Evolutionary conservation across 1,140 invertebrate species (phyloP), one percentile per base, ranked within the genome.

Genomic region (Drosophila nikananu): DNA sequence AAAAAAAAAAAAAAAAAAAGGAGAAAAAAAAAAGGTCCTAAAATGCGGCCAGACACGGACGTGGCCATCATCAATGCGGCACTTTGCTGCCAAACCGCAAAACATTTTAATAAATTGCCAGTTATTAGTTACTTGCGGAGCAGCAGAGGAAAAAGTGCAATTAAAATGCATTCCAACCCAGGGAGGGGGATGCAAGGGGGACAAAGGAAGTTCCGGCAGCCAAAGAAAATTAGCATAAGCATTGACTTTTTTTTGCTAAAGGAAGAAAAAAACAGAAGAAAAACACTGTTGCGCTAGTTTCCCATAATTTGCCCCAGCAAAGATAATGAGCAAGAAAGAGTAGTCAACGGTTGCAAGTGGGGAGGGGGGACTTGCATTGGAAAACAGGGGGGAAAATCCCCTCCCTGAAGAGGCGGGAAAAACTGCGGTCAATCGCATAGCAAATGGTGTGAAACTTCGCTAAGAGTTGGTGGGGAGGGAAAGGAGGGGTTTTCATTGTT

Each of bases 21-120:
- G 12, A 58, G 44, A 46, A 68, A 83, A 72, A 77, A 67, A 66
- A 62, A 73, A 76, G 66, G 62, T 65, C 74, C 60, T 46, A 77
- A 80, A 80, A 64, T 65, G 58, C 78, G 68, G 81, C 61, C 76
- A 46, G 44, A 15, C 19, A 46, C 44, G 44, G 76, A 61, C 63
- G 51, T 39, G 52, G 9, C 49, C 60, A 49, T 54, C 46, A 52
- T 49, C 55, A 49, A 32, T 25, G 37, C 44, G 37, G 41, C 63
- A 41, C 19, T 54, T 62, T 72, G 60, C 54, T 54, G 80, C 63
- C 61, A 64, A 81, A 78, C 83, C 84, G 77, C 84, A 87, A 87
- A 72, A 83, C 84, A 83, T 89, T 89, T 87, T 87, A 89, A 87
- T 87, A 87, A 87, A 87, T 87, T 87, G 84, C 83, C 63, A 81